A percentile compares a stretch with the other conserved stretches of the same genome.
Conservation (phyloP, 2,113 vertebrate genomes). For the Pipa parva region DNA sequence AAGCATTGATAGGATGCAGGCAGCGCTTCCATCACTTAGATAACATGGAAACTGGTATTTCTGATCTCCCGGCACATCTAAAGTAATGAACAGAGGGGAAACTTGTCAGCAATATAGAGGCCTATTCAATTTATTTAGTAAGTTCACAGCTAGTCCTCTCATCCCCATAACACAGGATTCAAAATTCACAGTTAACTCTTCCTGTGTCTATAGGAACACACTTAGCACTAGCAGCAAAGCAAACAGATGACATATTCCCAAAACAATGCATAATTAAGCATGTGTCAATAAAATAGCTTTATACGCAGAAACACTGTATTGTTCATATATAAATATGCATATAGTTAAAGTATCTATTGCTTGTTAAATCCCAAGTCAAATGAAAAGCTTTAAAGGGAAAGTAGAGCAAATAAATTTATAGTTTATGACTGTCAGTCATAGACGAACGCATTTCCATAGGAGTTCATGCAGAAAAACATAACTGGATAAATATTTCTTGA, state of each 20-base stretch:
- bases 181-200: slow-evolving; percentile 5
- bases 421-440: no score
- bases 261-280: not conserved
- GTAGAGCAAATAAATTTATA: no score
- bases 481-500: no score
- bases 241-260: no score
- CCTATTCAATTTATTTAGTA: slow-evolving; percentile 30
- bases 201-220: not conserved
- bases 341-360: no score
- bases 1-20: slow-evolving; percentile 38
- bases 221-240: no score
- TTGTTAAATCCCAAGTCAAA: no score
- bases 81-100: slow-evolving; percentile 32
- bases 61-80: slow-evolving; percentile 20
- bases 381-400: no score
- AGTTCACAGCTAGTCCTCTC: not conserved
- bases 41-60: slow-evolving; percentile 31
- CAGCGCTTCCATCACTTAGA: slow-evolving; percentile 30
- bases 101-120: slow-evolving; percentile 26
- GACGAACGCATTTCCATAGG: no score
- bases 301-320: no score
- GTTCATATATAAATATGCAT: no score
- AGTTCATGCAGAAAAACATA: no score
- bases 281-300: not conserved
- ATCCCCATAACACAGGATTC: slow-evolving; percentile 1